Evolutionary conservation across 1,140 invertebrate species (phyloP).

Genomic region (Drosophila subobscura): DNA sequence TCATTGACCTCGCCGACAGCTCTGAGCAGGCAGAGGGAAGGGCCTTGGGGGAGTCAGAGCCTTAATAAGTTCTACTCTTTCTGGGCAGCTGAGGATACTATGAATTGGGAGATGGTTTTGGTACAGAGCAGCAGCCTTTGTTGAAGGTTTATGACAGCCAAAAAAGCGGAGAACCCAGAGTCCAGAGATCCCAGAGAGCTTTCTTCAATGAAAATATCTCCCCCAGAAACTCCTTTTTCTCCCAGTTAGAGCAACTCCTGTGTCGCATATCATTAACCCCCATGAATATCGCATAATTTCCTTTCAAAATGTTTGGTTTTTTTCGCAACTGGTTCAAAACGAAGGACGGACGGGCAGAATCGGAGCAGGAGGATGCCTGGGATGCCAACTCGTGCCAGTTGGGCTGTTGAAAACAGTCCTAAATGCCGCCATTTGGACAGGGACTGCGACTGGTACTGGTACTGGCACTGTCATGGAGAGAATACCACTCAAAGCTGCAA

Average conservation of each 20-base stretch:
- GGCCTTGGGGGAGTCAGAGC: too few relatives aligned
- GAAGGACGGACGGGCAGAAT: constrained; percentile 2
- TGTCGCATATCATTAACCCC: not conserved
- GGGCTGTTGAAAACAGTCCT: constrained; percentile 37
- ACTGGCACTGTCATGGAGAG: constrained; percentile 6
- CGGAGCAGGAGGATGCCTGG: constrained; percentile 53
- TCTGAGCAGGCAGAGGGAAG: not conserved
- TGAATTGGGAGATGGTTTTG: too few relatives aligned
- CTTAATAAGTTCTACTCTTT: constrained; percentile 48
- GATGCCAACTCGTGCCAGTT: constrained; percentile 65
- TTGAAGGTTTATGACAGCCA: too few relatives aligned
- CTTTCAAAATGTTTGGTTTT: constrained; percentile 35
- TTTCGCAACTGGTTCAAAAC: constrained; percentile 50
- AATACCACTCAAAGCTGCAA: constrained; percentile 20
- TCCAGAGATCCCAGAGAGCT: too few relatives aligned
- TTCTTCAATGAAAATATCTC: too few relatives aligned
- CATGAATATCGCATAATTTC: constrained; percentile 12
- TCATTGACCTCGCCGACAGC: constrained; percentile 62
- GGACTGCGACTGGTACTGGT: constrained; percentile 25
- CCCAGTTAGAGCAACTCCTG: constrained; percentile 10
- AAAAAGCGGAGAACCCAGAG: too few relatives aligned
- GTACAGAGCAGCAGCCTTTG: too few relatives aligned
- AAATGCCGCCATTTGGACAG: constrained; percentile 25
- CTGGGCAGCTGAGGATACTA: too few relatives aligned
- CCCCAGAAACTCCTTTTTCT: too few relatives aligned